Evolutionary conservation across 2,113 vertebrate genomes (phyloP).

Genomic region (Seriola quinqueradiata): DNA sequence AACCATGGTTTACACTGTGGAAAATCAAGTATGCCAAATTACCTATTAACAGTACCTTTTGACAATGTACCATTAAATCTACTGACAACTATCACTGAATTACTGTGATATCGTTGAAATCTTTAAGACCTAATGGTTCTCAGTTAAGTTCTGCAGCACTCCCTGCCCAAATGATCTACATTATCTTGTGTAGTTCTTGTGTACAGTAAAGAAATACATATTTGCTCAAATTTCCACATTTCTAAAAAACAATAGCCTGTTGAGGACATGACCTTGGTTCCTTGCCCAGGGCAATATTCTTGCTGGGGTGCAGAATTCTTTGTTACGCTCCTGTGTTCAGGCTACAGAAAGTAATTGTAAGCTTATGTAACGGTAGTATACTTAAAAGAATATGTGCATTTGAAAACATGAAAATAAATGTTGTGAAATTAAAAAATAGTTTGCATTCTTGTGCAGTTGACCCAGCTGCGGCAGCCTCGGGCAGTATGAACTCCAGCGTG

Average conservation of each 20-base stretch:
- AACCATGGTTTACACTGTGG: too few relatives aligned
- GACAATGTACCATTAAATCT: too few relatives aligned
- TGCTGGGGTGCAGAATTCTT: neutral
- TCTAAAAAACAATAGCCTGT: neutral
- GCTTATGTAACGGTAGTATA: neutral
- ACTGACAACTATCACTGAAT: too few relatives aligned
- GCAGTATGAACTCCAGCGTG: constrained; percentile 24
- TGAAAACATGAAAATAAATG: neutral
- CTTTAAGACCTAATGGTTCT: neutral
- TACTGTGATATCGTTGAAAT: too few relatives aligned
- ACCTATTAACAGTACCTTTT: too few relatives aligned
- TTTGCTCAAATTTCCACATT: too few relatives aligned
- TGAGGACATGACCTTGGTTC: neutral
- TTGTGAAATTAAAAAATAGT: neutral
- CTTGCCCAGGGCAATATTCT: neutral
- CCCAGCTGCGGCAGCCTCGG: constrained; percentile 24
- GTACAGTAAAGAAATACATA: too few relatives aligned
- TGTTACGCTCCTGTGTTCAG: neutral
- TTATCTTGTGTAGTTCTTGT: too few relatives aligned
- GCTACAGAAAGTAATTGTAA: neutral
- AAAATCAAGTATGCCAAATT: too few relatives aligned
- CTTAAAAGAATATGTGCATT: neutral
- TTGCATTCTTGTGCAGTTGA: neutral
- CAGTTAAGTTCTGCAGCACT: neutral
- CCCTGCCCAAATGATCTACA: too few relatives aligned